Evolutionary conservation across 2,888 invertebrate genomes (phyloP).

Genomic region (Standfussiana lucernea): DNA sequence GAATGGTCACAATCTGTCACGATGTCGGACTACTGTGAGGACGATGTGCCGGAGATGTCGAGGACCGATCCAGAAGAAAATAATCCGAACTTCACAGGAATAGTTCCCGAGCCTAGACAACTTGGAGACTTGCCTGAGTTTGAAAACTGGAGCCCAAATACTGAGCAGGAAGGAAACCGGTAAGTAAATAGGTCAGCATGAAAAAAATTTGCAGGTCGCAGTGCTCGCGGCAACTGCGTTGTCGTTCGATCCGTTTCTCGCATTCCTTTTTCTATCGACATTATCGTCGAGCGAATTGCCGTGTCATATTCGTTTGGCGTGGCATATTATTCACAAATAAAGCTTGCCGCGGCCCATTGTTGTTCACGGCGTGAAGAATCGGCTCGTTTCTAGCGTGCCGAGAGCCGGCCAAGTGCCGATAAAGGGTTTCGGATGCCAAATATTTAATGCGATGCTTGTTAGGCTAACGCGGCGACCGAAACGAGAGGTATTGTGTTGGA

Average conservation of each 20-base stretch:
- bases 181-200: slow-evolving; percentile 24
- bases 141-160: slow-evolving; percentile 15
- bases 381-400: slow-evolving; percentile 79
- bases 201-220: slow-evolving; percentile 10
- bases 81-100: not conserved
- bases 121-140: not conserved
- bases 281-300: slow-evolving; percentile 81
- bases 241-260: slow-evolving; percentile 46
- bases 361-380: slow-evolving; percentile 80
- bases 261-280: slow-evolving; percentile 58
- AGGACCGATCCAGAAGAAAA: not conserved
- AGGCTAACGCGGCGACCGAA: slow-evolving; percentile 69
- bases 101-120: not conserved
- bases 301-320: slow-evolving; percentile 84
- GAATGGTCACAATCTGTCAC: not conserved
- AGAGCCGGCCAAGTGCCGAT: slow-evolving; percentile 71
- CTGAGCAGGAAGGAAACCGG: not conserved
- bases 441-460: slow-evolving; percentile 83
- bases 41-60: not conserved
- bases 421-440: slow-evolving; percentile 80
- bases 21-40: slow-evolving; percentile 19
- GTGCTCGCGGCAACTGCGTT: slow-evolving; percentile 26
- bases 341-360: slow-evolving; percentile 84
- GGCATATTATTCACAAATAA: slow-evolving; percentile 88
- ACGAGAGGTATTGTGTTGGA: slow-evolving; percentile 65